Evolutionary conservation across 2,797 vertebrate species (phyloP).

Genomic region (Sternarchorhynchus goeldii): DNA sequence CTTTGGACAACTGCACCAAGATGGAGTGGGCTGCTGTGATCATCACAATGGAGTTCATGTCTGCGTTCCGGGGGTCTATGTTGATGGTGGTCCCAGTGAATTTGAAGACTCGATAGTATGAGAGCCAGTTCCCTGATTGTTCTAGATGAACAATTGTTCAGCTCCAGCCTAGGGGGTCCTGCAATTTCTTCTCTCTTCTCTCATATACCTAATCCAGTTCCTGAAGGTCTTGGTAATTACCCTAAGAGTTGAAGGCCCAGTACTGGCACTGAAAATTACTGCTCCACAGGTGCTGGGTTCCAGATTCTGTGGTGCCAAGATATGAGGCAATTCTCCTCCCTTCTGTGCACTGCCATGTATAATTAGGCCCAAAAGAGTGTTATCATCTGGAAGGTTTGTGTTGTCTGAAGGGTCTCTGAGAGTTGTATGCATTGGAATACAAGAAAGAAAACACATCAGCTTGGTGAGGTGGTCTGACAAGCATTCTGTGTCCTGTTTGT

Average conservation of each 20-base stretch:
- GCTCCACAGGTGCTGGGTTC: neutral
- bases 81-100: constrained; percentile 4
- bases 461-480: too few species aligned
- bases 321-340: constrained; percentile 9
- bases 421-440: neutral
- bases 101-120: neutral
- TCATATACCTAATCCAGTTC: too few species aligned
- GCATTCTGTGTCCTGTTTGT: neutral
- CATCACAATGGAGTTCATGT: constrained; percentile 29
- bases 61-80: neutral
- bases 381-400: constrained; percentile 14
- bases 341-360: constrained; percentile 18
- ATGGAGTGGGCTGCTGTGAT: constrained; percentile 8
- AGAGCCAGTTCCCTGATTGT: neutral
- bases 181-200: too few species aligned
- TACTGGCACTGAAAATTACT: too few species aligned
- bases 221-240: too few species aligned
- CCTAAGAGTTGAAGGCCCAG: too few species aligned
- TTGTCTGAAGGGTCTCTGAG: neutral
- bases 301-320: neutral
- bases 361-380: constrained; percentile 36
- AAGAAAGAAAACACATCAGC: constrained; percentile 9
- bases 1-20: neutral
- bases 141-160: neutral
- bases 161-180: too few species aligned